Evolutionary conservation across 2,113 vertebrate species (phyloP).

Genomic region (Campylorhamphus procurvoides): DNA sequence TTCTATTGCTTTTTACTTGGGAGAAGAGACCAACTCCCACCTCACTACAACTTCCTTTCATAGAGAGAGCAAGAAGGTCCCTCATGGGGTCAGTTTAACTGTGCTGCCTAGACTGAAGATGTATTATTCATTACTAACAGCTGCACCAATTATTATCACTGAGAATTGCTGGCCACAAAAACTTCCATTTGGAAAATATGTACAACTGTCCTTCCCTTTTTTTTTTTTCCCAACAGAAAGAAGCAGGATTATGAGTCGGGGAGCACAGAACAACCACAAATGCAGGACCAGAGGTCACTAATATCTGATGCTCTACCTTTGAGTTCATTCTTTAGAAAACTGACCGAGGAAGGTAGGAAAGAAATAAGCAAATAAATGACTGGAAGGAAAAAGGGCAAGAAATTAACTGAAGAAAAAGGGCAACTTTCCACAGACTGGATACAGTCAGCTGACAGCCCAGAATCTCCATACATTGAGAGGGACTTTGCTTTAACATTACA

Average conservation of each 20-base stretch:
- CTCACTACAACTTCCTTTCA: background rate
- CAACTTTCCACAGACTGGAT: background rate
- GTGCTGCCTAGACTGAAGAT: background rate
- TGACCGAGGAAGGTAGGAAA: background rate
- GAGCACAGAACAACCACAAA: background rate
- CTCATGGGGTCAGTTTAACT: background rate
- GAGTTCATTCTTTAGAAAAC: background rate
- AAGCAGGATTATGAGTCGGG: background rate
- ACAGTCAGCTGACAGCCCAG: background rate
- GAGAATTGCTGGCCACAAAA: background rate
- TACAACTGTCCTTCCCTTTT: background rate
- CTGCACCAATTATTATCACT: background rate
- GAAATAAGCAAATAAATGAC: background rate
- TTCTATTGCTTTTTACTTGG: background rate
- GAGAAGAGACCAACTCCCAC: background rate
- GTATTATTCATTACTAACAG: conserved; percentile 27
- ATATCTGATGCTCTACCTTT: background rate
- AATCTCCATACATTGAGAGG: background rate
- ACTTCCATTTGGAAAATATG: conserved; percentile 10
- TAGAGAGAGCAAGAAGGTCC: background rate
- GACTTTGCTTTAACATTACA: background rate
- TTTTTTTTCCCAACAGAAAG: background rate
- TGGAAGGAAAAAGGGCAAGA: background rate
- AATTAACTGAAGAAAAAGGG: background rate
- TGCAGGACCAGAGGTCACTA: background rate